Base-by-base conservation (phyloP, 2,797 vertebrate species). In the Synaphobranchus kaupii region DNA sequence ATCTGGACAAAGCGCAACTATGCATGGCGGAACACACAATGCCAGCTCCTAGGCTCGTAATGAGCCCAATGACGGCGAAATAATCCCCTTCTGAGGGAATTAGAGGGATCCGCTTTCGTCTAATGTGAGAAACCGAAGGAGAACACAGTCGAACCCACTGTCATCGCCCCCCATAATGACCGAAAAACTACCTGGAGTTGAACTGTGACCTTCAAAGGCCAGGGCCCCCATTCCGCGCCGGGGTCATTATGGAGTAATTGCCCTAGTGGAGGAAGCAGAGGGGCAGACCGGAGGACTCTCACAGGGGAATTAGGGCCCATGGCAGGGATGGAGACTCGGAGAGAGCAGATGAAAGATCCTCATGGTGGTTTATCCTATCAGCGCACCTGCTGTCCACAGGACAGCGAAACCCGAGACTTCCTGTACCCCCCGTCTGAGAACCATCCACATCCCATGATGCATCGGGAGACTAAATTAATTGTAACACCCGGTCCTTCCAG, bases 151-250 rank as follows among this genome's bases (percentile, higher is more conserved):
- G 93, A 93, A 89, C 39, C 12, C 50, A 93, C 96, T 98, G 97
- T 99, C 98, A 98, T 96, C 98, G 10, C 88, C 48, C 91, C 91
- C 87, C 93, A 94, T 97, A 97, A 96, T 96, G 93, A 95, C 93
- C 91, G 89, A 92, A 81, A 95, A 94, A 96, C 97, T 96, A 97
- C 94, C 94, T 93, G 91, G 89, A 92, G 88, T 93, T 95, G 95
- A 96, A 95, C 94, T 94, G 90, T 95, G 95, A 94, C 94, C 97
- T 97, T 98, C 96, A 97, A 98, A 97, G 95, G 52, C 22, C 28
- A 22, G 73, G 73, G 60, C 22, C 0, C 47, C 92, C 60, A 71
- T 89, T 90, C 92, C 87, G 92, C 25, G 90, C 63, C 88, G 25
- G 90, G 73, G 91, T 73, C 89, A 91, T 91, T 93, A 90, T 88